Percentiles rank a stretch among this genome's conserved stretches.
These are phyloP conservation scores for Zoroaster sp. DNA, from an alignment of 53 echinoderm and acorn worm species.

Conservation along the genomic window DNA sequence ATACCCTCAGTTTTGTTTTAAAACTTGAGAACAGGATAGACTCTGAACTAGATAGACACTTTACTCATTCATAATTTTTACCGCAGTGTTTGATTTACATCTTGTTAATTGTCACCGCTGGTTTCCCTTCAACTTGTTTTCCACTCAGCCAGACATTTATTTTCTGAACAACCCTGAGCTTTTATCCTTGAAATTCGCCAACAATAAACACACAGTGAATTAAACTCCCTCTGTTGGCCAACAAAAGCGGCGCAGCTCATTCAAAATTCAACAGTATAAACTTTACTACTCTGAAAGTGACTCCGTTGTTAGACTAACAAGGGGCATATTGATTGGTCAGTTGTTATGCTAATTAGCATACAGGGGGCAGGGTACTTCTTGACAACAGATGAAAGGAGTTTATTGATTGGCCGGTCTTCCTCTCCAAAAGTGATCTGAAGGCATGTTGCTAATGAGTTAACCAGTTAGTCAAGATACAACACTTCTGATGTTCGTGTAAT, in stretches of 20 bases:
- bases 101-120: not conserved
- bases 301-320: not conserved
- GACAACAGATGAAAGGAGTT: constrained; percentile 1
- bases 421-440: not conserved
- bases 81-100: not conserved
- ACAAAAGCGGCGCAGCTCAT: constrained; percentile 21
- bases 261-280: constrained; percentile 14
- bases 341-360: constrained; percentile 28
- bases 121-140: not conserved
- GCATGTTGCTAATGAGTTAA: not conserved
- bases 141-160: not conserved
- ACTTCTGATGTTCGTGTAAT: not conserved
- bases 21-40: too few relatives aligned
- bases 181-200: not conserved
- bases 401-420: constrained; percentile 3
- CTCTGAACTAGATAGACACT: too few relatives aligned
- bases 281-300: not conserved
- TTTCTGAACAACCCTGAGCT: not conserved
- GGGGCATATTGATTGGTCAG: constrained; percentile 16
- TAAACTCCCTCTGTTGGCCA: not conserved
- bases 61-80: not conserved
- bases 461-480: too few relatives aligned
- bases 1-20: too few relatives aligned
- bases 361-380: not conserved
- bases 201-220: not conserved